These are phyloP conservation scores for Cerceris rybyensis DNA, from an alignment of 2,888 invertebrate genomes.

Conservation along the genomic window DNA sequence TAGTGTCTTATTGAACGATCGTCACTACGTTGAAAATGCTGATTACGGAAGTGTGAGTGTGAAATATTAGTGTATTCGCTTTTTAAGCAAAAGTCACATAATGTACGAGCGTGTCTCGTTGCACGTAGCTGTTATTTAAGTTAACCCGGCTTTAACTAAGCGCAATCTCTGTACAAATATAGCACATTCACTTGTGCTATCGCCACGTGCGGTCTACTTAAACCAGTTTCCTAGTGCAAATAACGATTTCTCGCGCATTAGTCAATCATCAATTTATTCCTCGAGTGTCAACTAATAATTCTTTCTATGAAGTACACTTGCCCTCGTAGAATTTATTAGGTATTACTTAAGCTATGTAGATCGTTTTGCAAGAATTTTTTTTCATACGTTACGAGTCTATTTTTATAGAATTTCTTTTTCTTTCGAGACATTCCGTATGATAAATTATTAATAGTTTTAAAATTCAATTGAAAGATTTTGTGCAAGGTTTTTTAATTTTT, in stretches of 20 bases:
- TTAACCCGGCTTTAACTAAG: constrained; percentile 24
- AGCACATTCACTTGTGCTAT: constrained; percentile 17
- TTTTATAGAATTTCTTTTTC: neutral
- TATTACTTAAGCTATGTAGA: no score
- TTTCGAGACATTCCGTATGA: no score
- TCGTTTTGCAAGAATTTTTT: no score
- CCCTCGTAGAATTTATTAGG: neutral
- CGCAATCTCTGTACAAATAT: constrained; percentile 15
- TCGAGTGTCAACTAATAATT: constrained; percentile 20
- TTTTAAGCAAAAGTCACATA: neutral
- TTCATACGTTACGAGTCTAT: neutral
- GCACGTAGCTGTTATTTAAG: neutral
- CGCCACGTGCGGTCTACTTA: constrained; percentile 41
- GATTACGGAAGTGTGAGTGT: neutral
- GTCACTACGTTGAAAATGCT: no score
- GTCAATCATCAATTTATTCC: constrained; percentile 19
- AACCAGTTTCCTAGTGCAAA: constrained; percentile 24
- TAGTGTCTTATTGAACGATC: no score
- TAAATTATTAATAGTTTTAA: no score
- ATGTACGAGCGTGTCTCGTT: neutral
- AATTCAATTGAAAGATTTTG: no score
- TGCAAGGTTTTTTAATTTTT: no score
- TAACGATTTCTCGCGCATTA: constrained; percentile 10
- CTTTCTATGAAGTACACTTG: neutral
- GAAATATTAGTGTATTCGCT: neutral